Evolutionary conservation across 2,888 invertebrate genomes (phyloP).

Genomic region (Lutraria lutraria): DNA sequence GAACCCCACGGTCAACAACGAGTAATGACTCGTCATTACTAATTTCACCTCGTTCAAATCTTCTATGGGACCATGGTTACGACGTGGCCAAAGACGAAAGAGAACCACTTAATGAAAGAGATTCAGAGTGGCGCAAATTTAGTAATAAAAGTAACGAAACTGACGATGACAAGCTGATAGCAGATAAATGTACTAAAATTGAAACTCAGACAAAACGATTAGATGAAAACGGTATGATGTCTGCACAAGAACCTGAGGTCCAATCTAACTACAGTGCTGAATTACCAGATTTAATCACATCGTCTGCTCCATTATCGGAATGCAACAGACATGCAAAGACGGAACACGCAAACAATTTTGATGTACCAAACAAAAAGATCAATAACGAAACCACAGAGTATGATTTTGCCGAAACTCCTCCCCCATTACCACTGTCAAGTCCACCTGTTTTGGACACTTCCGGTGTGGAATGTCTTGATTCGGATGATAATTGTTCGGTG

Average conservation of each 20-base stretch:
- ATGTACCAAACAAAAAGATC: slow-evolving; percentile 30
- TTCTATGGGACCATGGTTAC: slow-evolving; percentile 64
- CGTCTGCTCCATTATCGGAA: slow-evolving; percentile 16
- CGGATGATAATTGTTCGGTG: not conserved
- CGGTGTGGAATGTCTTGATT: not conserved
- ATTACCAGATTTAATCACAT: slow-evolving; percentile 59
- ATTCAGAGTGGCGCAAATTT: slow-evolving; percentile 55
- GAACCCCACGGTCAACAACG: slow-evolving; percentile 47
- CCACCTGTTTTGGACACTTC: slow-evolving; percentile 24
- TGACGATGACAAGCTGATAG: slow-evolving; percentile 65
- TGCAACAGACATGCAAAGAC: not conserved
- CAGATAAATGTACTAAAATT: slow-evolving; percentile 46
- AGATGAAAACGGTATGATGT: not conserved
- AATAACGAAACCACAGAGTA: not conserved
- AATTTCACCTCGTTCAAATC: slow-evolving; percentile 51
- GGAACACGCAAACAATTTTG: slow-evolving; percentile 21
- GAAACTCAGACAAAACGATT: slow-evolving; percentile 11
- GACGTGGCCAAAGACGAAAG: slow-evolving; percentile 44
- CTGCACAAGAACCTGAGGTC: not conserved
- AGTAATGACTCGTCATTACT: slow-evolving; percentile 45
- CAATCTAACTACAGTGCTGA: not conserved
- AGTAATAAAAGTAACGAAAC: slow-evolving; percentile 63
- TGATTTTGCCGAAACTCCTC: slow-evolving; percentile 4
- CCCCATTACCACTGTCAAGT: slow-evolving; percentile 33
- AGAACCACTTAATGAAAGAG: slow-evolving; percentile 43